Conservation (phyloP, 2,888 invertebrate genomes). For the Watsonalla cultraria region DNA sequence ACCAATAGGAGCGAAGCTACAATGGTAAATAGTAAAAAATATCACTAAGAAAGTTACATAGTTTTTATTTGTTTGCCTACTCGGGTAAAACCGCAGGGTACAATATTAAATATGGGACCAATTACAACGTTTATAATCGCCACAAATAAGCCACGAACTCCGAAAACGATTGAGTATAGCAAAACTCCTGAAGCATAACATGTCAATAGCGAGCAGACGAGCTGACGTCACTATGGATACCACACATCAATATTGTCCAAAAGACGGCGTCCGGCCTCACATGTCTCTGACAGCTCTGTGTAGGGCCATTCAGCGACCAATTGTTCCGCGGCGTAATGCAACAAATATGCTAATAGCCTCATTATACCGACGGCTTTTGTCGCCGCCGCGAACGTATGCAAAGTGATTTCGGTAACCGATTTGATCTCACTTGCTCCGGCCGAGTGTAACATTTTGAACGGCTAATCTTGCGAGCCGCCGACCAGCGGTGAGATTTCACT, state of each 20-base stretch:
- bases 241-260: background rate
- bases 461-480: background rate
- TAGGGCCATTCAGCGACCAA: conserved; percentile 43
- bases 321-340: conserved; percentile 50
- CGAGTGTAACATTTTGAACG: background rate
- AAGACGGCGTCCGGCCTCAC: background rate
- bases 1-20: too few relatives aligned
- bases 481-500: background rate
- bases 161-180: background rate
- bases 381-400: conserved; percentile 40
- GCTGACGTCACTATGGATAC: background rate
- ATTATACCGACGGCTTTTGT: conserved; percentile 52
- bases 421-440: conserved; percentile 20
- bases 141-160: too few relatives aligned
- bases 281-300: conserved; percentile 6
- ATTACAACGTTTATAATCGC: too few relatives aligned
- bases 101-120: too few relatives aligned
- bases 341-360: conserved; percentile 63
- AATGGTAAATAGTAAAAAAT: too few relatives aligned
- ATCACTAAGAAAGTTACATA: too few relatives aligned
- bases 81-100: too few relatives aligned
- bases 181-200: background rate
- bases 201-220: background rate
- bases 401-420: conserved; percentile 57
- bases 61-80: too few relatives aligned